Evolutionary conservation across 2,113 vertebrate genomes (phyloP).

Genomic region (Cygnus buccinator): DNA sequence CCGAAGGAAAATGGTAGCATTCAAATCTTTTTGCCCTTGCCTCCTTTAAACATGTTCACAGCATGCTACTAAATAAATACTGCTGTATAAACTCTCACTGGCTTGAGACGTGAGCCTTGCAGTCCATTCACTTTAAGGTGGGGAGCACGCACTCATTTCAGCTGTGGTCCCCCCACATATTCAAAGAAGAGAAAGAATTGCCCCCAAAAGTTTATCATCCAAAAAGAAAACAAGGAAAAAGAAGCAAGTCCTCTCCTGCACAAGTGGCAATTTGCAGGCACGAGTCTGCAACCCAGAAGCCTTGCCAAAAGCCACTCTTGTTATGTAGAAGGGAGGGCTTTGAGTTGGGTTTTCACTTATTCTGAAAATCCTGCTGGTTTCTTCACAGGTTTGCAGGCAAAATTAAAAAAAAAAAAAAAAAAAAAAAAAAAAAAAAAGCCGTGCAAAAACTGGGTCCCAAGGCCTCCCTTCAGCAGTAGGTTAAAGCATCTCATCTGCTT

Average conservation of each 20-base stretch:
- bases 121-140: neutral
- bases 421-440: neutral
- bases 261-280: no score
- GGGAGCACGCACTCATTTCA: accelerated
- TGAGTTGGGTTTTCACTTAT: neutral
- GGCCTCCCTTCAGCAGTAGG: neutral
- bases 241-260: neutral
- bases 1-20: neutral
- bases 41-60: neutral
- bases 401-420: neutral
- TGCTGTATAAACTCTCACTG: neutral
- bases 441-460: neutral
- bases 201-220: neutral
- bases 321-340: neutral
- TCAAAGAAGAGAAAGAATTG: accelerated
- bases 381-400: neutral
- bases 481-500: neutral
- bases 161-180: accelerated
- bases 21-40: neutral
- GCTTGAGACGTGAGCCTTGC: accelerated
- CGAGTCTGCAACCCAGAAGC: neutral
- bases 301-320: neutral
- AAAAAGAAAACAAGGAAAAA: neutral
- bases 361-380: neutral
- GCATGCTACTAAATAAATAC: neutral